Base-by-base conservation (phyloP, 2,888 invertebrate species). In the Drosophila ezoana region DNA sequence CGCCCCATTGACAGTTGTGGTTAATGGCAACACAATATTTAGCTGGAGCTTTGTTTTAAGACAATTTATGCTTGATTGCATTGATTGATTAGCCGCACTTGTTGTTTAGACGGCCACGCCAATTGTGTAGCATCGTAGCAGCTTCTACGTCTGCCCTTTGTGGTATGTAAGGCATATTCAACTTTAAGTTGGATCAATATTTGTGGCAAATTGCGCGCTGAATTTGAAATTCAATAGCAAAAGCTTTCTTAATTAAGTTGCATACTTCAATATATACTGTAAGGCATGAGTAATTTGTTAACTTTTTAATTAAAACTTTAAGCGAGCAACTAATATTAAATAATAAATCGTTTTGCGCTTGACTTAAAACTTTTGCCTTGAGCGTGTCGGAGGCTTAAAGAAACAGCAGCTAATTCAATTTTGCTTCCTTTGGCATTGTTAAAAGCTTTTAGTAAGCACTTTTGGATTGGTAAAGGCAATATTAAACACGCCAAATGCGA, bases 11-110 rank as follows among this genome's bases (percentile, higher is more conserved):
- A 75, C 84, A 75, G 71, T 72, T 83, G 73, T 80, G 72, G 72
- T 76, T 88, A 89, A 86, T 86, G 89, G 87, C 80, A 72, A 73
- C 87, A 80, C 74, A 89, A 89, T 86, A 77, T 79, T 89, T 86
- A 87, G 81, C 71, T 52, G 49, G 53, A 58, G 78, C 78, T 83
- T 88, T 87, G 90, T 87, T 87, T 75, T 69, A 83, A 76, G 84
- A 89, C 84, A 87, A 88, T 89, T 89, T 81, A 88, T 87, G 89
- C 76, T 76, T 85, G 86, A 86, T 89, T 86, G 89, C 89, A 75
- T 80, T 86, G 89, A 89, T 89, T 89, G 86, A 86, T 86, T 88
- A 86, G 75, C 82, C 79, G 67, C 89, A 85, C 82, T 89, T 81
- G 82, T 85, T 79, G 59, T 68, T 40, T 37, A 11, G 23, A n/a